Evolutionary conservation across 2,113 vertebrate species (phyloP).

Genomic region (Daubentonia madagascariensis): DNA sequence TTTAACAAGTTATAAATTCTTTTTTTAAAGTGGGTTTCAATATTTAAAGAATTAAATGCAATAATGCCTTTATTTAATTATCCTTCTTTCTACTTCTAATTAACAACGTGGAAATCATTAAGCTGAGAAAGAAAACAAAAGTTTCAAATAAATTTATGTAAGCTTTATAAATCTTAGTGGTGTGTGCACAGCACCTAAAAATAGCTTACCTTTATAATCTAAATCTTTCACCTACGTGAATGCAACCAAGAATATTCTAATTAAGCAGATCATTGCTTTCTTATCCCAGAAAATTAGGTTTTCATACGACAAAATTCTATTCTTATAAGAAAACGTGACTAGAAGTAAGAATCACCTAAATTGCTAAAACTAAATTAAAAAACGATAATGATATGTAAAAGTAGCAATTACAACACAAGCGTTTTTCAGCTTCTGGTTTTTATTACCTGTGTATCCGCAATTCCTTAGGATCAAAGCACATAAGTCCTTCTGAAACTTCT

Average conservation of each 20-base stretch:
- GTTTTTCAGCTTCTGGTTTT: slow-evolving; percentile 71
- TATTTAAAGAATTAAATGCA: slow-evolving; percentile 58
- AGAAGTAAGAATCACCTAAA: slow-evolving; percentile 70
- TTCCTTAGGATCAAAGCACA: slow-evolving; percentile 93
- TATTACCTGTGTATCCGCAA: slow-evolving; percentile 92
- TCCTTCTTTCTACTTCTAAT: slow-evolving; percentile 69
- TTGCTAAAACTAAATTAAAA: slow-evolving; percentile 68
- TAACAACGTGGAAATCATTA: slow-evolving; percentile 74
- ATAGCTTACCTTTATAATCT: slow-evolving; percentile 82
- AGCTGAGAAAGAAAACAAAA: slow-evolving; percentile 63
- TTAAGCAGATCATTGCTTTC: slow-evolving; percentile 87
- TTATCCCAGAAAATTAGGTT: slow-evolving; percentile 82
- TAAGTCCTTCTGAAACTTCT: slow-evolving; percentile 85
- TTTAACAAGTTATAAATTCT: slow-evolving; percentile 50
- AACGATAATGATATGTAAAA: slow-evolving; percentile 63
- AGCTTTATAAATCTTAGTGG: slow-evolving; percentile 78
- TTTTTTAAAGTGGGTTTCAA: slow-evolving; percentile 46
- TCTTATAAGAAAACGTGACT: slow-evolving; percentile 70
- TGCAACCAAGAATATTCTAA: slow-evolving; percentile 85
- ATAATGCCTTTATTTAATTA: slow-evolving; percentile 67
- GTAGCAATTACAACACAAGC: slow-evolving; percentile 63
- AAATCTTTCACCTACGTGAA: slow-evolving; percentile 79
- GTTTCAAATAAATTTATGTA: slow-evolving; percentile 73
- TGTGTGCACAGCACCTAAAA: slow-evolving; percentile 54
- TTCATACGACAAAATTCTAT: slow-evolving; percentile 76